A percentile compares a stretch with the other conserved stretches of the same genome.
Conservation (phyloP, 1,140 invertebrate species). For the Geopemphigus sp. region DNA sequence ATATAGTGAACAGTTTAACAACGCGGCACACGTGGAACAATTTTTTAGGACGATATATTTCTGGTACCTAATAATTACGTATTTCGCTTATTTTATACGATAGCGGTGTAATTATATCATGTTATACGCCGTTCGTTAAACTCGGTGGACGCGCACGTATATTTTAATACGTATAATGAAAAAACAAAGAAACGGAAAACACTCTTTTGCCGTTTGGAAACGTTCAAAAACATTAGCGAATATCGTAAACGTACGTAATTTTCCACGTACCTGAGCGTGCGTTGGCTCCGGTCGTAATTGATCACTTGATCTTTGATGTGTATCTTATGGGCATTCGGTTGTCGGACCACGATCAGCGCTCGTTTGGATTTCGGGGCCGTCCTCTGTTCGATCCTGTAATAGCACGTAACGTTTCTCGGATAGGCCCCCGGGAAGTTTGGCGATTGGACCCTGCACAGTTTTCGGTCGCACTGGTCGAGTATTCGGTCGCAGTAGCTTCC, state of each 20-base stretch:
- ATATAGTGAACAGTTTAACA: no score
- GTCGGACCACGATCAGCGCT: slow-evolving; percentile 69
- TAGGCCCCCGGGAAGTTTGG: slow-evolving; percentile 85
- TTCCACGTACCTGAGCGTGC: slow-evolving; percentile 65
- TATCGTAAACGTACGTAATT: not conserved
- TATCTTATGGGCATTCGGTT: slow-evolving; percentile 73
- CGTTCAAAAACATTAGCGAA: not conserved
- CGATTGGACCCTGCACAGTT: slow-evolving; percentile 71
- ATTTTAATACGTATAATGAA: no score
- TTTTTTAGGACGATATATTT: no score
- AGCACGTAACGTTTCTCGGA: slow-evolving; percentile 79
- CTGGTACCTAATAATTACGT: no score
- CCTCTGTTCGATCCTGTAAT: slow-evolving; percentile 71
- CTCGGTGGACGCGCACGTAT: no score
- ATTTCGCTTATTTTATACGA: no score
- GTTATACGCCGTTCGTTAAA: no score
- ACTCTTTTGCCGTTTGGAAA: no score
- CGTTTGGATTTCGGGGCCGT: slow-evolving; percentile 70
- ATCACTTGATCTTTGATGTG: slow-evolving; percentile 76
- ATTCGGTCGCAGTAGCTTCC: slow-evolving; percentile 77
- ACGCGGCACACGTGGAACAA: no score
- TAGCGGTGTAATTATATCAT: no score
- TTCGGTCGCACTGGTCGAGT: slow-evolving; percentile 67
- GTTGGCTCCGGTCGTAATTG: slow-evolving; percentile 72
- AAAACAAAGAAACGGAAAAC: no score